Conservation (phyloP, 2,888 invertebrate genomes). For the Eretmocerus hayati region DNA sequence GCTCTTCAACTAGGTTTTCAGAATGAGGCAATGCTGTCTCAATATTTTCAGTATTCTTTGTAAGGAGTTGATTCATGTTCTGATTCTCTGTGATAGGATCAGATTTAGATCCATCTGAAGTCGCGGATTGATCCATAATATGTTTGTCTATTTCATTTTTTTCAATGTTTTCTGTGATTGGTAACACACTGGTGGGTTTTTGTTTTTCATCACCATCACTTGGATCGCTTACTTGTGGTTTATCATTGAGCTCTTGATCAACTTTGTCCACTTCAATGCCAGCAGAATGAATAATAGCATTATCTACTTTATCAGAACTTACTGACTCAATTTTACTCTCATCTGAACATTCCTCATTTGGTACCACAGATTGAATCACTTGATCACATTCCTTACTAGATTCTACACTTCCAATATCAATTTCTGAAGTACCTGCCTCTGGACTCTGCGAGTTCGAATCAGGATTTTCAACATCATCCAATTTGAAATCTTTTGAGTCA, state of each 20-base stretch:
- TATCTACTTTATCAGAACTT: conserved; percentile 18
- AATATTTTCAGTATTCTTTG: not conserved
- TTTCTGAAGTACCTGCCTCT: conserved; percentile 5
- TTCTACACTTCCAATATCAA: conserved; percentile 12
- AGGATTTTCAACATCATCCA: conserved; percentile 25
- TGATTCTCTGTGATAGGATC: too few relatives aligned
- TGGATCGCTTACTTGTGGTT: not conserved
- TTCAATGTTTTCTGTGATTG: too few relatives aligned
- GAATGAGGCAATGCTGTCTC: not conserved
- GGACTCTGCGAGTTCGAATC: conserved; percentile 18
- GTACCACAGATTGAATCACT: too few relatives aligned
- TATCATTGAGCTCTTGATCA: not conserved
- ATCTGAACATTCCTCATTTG: too few relatives aligned
- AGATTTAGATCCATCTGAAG: not conserved
- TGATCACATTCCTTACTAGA: conserved; percentile 7
- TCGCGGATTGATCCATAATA: too few relatives aligned
- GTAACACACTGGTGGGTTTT: conserved; percentile 2
- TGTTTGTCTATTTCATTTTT: not conserved
- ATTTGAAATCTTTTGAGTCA: conserved; percentile 38
- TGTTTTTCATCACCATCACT: too few relatives aligned
- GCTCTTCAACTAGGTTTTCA: conserved; percentile 7
- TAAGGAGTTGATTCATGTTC: too few relatives aligned
- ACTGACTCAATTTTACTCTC: conserved; percentile 6
- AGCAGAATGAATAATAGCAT: conserved; percentile 13
- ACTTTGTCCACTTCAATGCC: conserved; percentile 4